Conservation (phyloP, 1,140 invertebrate genomes). For the Papilio helenus region DNA sequence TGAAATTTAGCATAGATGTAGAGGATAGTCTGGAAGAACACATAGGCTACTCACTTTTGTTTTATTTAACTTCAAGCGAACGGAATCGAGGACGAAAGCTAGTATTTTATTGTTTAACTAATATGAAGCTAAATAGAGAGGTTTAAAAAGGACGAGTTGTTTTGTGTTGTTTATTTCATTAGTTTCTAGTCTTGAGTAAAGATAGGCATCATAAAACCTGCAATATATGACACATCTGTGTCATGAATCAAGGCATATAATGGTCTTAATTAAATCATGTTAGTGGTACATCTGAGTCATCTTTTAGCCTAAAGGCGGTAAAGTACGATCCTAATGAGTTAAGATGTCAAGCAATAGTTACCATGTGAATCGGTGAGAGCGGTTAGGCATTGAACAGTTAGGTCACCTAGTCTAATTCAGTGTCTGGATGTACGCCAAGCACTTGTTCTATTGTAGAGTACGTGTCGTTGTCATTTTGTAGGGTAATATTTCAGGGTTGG, state of each 20-base stretch:
- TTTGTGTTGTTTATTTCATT: background rate
- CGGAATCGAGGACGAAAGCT: too few relatives aligned
- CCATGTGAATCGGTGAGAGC: background rate
- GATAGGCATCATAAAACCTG: background rate
- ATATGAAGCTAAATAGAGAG: background rate
- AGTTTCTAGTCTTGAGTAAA: background rate
- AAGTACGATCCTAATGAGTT: slow-evolving; percentile 37
- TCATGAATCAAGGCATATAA: slow-evolving; percentile 5
- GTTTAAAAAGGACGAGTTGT: background rate
- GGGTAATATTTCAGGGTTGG: slow-evolving; percentile 48
- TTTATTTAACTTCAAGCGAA: too few relatives aligned
- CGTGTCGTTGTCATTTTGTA: slow-evolving; percentile 63
- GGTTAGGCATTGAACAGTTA: slow-evolving; percentile 56
- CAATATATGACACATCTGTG: background rate
- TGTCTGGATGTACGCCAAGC: slow-evolving; percentile 76
- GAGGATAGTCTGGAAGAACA: too few relatives aligned
- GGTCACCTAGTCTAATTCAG: slow-evolving; percentile 75
- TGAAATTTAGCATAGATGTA: too few relatives aligned
- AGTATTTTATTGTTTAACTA: too few relatives aligned
- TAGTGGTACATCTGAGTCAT: background rate
- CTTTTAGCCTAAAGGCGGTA: slow-evolving; percentile 17
- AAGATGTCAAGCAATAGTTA: slow-evolving; percentile 29
- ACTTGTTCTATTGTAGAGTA: slow-evolving; percentile 76
- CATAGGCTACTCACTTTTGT: too few relatives aligned
- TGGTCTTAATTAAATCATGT: background rate